These are phyloP conservation scores for Pissodes strobi DNA, from an alignment of 1,140 invertebrate species.

Conservation along the genomic window DNA sequence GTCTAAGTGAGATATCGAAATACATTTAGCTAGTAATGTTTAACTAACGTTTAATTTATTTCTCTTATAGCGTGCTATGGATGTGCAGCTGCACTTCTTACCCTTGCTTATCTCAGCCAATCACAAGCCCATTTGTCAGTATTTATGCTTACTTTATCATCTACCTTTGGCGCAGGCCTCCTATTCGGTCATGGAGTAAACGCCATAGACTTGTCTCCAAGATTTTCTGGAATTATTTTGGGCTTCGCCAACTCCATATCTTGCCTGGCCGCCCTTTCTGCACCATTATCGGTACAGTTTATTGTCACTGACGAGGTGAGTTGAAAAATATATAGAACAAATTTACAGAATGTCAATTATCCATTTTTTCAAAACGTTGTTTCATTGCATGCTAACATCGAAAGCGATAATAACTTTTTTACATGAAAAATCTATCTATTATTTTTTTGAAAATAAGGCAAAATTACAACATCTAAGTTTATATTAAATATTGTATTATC, in stretches of 20 bases:
- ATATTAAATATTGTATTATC: too few species aligned
- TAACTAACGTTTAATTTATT: too few species aligned
- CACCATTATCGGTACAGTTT: slow-evolving; percentile 24
- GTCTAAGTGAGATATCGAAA: too few species aligned
- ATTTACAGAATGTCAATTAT: too few species aligned
- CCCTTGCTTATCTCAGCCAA: neutral
- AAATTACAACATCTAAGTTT: too few species aligned
- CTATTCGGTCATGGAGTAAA: slow-evolving; percentile 17
- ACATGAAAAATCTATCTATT: too few species aligned
- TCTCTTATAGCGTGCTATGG: slow-evolving; percentile 19
- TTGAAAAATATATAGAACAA: too few species aligned
- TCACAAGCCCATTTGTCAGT: slow-evolving; percentile 9
- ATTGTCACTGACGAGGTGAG: slow-evolving; percentile 28
- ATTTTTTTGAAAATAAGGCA: too few species aligned
- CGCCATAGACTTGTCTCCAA: slow-evolving; percentile 28
- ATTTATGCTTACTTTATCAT: slow-evolving; percentile 7
- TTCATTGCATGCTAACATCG: too few species aligned
- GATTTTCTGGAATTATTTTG: slow-evolving; percentile 29
- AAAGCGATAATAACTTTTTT: too few species aligned
- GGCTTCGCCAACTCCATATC: slow-evolving; percentile 12
- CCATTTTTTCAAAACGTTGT: too few species aligned
- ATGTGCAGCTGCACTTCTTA: neutral
- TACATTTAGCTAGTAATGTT: too few species aligned
- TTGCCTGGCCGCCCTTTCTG: slow-evolving; percentile 9
- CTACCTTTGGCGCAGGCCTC: neutral